Evolutionary conservation across 23 tunicate genomes (phyloP).

Genomic region (Halocynthia roretzi): DNA sequence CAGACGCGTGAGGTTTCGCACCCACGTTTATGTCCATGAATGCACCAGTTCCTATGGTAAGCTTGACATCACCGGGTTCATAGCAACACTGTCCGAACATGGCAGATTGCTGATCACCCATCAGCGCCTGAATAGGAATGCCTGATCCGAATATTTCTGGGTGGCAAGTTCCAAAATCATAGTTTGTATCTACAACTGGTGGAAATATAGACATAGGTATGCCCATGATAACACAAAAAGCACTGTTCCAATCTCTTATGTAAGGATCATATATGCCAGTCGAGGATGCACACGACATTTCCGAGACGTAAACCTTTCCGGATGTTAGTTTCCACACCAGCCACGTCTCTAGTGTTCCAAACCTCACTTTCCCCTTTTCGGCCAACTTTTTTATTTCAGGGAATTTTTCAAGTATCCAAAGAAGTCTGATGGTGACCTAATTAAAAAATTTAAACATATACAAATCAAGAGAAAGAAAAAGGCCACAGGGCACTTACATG

Average conservation of each 20-base stretch:
- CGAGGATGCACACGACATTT: slow-evolving; percentile 83
- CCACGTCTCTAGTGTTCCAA: slow-evolving; percentile 94
- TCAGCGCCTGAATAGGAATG: slow-evolving; percentile 65
- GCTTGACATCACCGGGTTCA: slow-evolving; percentile 73
- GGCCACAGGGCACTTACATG: slow-evolving; percentile 31
- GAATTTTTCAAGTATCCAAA: slow-evolving; percentile 74
- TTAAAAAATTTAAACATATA: too few species aligned
- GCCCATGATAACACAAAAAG: slow-evolving; percentile 47
- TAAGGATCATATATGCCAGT: slow-evolving; percentile 89
- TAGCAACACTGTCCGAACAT: slow-evolving; percentile 94
- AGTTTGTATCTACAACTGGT: slow-evolving; percentile 62
- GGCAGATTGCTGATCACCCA: slow-evolving; percentile 95
- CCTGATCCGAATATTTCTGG: slow-evolving; percentile 50
- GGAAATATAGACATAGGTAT: slow-evolving; percentile 71
- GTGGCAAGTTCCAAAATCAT: slow-evolving; percentile 73
- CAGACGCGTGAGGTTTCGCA: slow-evolving; percentile 76
- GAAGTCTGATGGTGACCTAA: slow-evolving; percentile 67
- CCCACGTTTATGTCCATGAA: slow-evolving; percentile 85
- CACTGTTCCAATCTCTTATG: slow-evolving; percentile 58
- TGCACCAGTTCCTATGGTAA: slow-evolving; percentile 95
- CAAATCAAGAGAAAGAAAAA: background rate
- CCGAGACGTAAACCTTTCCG: slow-evolving; percentile 49
- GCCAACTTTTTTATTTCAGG: slow-evolving; percentile 40
- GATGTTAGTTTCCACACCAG: slow-evolving; percentile 80
- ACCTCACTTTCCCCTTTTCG: slow-evolving; percentile 55